These are phyloP conservation scores for Temnothorax nylanderi DNA, from an alignment of 1,140 invertebrate species.

Conservation along the genomic window DNA sequence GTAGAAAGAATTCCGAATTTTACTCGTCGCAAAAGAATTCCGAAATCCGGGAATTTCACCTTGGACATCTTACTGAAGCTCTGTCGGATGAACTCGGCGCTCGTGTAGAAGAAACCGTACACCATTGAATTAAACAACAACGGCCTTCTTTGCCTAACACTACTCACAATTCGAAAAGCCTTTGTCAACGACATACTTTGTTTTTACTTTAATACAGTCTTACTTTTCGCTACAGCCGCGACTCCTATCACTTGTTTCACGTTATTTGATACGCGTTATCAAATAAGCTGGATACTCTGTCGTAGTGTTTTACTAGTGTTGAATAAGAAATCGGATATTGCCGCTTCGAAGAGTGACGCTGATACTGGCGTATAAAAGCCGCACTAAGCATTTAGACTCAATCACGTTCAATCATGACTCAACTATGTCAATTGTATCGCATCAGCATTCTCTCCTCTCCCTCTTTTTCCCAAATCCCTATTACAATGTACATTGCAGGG, in stretches of 20 bases:
- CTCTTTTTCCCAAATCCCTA: background rate
- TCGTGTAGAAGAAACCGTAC: constrained; percentile 92
- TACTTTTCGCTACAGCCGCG: background rate
- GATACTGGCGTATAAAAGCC: constrained; percentile 26
- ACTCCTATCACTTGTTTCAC: background rate
- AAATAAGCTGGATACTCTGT: background rate
- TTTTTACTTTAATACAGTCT: background rate
- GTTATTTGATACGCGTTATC: background rate
- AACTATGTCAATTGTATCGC: constrained; percentile 55
- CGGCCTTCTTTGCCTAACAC: constrained; percentile 85
- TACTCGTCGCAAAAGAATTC: background rate
- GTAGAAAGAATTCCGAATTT: too few species aligned
- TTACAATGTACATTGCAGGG: background rate
- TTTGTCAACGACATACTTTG: constrained; percentile 57
- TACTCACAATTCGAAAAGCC: constrained; percentile 44
- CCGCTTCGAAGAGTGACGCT: constrained; percentile 14
- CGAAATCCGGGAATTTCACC: constrained; percentile 59
- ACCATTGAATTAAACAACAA: constrained; percentile 90
- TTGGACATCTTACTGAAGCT: constrained; percentile 85
- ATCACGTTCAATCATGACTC: constrained; percentile 74
- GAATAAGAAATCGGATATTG: background rate
- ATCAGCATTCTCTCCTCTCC: background rate
- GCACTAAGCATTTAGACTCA: constrained; percentile 73
- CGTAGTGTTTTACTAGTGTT: background rate
- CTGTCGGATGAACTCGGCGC: constrained; percentile 93